Evolutionary conservation across 1,140 invertebrate genomes (phyloP), one percentile per base, ranked within the genome.

Genomic region (Alviniconcha marisindica): DNA sequence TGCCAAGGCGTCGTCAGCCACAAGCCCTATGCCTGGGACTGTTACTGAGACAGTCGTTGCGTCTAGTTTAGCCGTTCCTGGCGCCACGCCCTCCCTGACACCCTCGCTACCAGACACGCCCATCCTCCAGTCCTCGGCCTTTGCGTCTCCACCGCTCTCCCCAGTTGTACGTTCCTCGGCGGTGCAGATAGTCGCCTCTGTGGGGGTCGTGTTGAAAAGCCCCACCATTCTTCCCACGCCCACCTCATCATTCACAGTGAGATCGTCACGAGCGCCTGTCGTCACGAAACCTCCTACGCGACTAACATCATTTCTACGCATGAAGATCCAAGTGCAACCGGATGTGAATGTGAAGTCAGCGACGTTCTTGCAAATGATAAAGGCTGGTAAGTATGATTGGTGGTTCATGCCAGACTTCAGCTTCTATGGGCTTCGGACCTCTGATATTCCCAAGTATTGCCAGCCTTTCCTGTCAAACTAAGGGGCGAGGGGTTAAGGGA

Each of bases 361-460:
- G 0, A 36, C 12, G 3, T 80, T 80, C 33, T 38, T 21, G 36
- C 14, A 56, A 33, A 36, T 5, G 33, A n/a, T 79, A 31, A 38
- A 24, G 63, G 31, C 60, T 40, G 77, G 77, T 79, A 36, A 79
- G 77, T n/a, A n/a, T n/a, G n/a, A n/a, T n/a, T n/a, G n/a, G n/a
- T n/a, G n/a, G n/a, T n/a, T n/a, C n/a, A n/a, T n/a, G n/a, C n/a
- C n/a, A n/a, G n/a, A n/a, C n/a, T n/a, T n/a, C n/a, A n/a, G n/a
- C n/a, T n/a, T n/a, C n/a, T n/a, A n/a, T 7, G 7, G 14, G 10
- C 71, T 31, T 4, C 12, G 71, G 71, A 14, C 33, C 14, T 21
- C 71, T 3, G 31, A 40, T 21, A 3, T 40, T 36, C 36, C 0
- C 36, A 73, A 5, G 12, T 2, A 36, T 7, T 3, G 28, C 21